Percentiles rank a stretch among this genome's conserved stretches.
phyloP scores from a whole-genome alignment of 2,888 invertebrate genomes.

The Galeopsomyia nigrocyanea region DNA sequence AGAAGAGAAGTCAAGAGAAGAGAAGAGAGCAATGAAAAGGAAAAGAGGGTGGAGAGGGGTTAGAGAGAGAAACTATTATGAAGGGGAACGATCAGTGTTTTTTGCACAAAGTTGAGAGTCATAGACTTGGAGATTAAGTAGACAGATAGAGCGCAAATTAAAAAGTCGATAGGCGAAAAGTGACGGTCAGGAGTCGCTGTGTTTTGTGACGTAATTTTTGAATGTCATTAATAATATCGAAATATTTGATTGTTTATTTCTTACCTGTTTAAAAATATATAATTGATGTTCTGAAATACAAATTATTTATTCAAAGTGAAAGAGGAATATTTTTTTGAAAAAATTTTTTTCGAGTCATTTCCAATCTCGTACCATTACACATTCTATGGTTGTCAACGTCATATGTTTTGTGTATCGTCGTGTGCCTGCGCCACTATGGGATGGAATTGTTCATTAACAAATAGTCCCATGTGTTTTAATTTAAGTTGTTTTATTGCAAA shows the following conservation, averaged over 20 bases:
- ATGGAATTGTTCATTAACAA: constrained; percentile 35
- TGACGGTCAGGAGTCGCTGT: constrained; percentile 16
- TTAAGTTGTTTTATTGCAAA: constrained; percentile 25
- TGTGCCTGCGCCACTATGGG: constrained; percentile 12
- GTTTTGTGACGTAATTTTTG: background rate
- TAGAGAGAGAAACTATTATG: constrained; percentile 18
- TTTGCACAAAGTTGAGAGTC: background rate
- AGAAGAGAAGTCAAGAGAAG: constrained; percentile 11
- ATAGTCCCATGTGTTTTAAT: constrained; percentile 41
- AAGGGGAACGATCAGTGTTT: too few relatives aligned
- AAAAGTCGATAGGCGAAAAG: constrained; percentile 34
- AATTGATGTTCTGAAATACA: too few relatives aligned
- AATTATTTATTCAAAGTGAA: too few relatives aligned
- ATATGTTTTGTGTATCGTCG: constrained; percentile 30
- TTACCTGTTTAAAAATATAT: too few relatives aligned
- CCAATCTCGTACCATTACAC: constrained; percentile 4
- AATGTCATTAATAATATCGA: too few relatives aligned
- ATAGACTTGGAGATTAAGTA: constrained; percentile 33
- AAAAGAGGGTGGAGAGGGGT: constrained; percentile 12
- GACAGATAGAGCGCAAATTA: constrained; percentile 9
- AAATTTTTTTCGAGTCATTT: background rate
- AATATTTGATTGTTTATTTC: too few relatives aligned
- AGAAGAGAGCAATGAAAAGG: constrained; percentile 11
- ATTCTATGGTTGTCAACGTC: constrained; percentile 42
- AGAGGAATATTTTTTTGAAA: background rate